Evolutionary conservation across 1,140 invertebrate species (phyloP), one percentile per base, ranked within the genome.

Genomic region (Ctenoplectra terminalis): DNA sequence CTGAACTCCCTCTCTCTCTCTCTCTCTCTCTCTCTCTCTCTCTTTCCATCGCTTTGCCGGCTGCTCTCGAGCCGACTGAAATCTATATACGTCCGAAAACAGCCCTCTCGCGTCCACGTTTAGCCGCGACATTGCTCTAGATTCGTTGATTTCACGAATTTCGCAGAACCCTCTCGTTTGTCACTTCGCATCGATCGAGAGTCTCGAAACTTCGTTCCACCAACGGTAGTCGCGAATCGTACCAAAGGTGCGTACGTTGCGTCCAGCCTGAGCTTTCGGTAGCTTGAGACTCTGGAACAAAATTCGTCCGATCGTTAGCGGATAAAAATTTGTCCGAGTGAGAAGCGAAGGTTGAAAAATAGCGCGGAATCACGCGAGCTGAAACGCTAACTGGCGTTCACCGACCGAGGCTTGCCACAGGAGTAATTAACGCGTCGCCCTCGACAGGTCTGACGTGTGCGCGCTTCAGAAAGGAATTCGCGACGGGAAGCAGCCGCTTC

Each of bases 51-150:
- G 52, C 60, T 75, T 13, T 64, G 82, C 75, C 54, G 50, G 61
- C 50, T 85, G 71, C 81, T 88, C 84, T 81, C 87, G 81, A 89
- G 86, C 84, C 76, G 82, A 87, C 87, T 86, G 87, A 90, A 91
- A 90, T 92, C 89, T 92, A 92, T 91, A 89, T 89, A 91, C 88
- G 87, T 87, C 86, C 88, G 81, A 90, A 88, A 91, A 88, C 90
- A 83, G 80, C 82, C 84, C 81, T 69, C 74, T 72, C 69, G 60
- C 66, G 56, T 54, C 54, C 73, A 50, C 67, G 52, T 37, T 69
- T 52, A 29, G 50, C 70, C 80, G 70, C 58, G 71, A 87, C 82
- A 60, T 75, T 71, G 84, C 63, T 85, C 63, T 40, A 71, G 56
- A 86, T 75, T 76, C 52, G 69, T 50, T 54, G 50, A 64, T 86